Percentiles rank a stretch among this genome's conserved stretches.
phyloP scores from a whole-genome alignment of 2,888 invertebrate species.

The Caradrina clavipalpis region DNA sequence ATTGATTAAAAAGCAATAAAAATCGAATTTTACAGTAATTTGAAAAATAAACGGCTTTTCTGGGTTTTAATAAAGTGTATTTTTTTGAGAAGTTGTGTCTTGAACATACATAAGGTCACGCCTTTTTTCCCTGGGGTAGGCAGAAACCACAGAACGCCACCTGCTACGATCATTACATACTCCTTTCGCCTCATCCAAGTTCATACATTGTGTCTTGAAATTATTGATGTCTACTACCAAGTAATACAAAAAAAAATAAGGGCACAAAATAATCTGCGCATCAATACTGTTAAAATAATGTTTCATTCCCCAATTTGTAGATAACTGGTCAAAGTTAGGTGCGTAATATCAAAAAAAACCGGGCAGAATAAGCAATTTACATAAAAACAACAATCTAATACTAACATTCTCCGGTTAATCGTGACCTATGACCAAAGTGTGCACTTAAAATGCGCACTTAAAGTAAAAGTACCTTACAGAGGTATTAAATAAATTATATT shows the following conservation, averaged over 20 bases:
- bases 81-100: no score
- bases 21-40: no score
- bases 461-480: conserved; percentile 9
- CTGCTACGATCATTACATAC: no score
- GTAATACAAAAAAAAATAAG: neutral
- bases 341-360: conserved; percentile 14
- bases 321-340: conserved; percentile 4
- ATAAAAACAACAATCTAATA: neutral
- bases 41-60: no score
- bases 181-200: no score
- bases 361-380: neutral
- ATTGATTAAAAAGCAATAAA: no score
- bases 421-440: neutral
- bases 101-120: no score
- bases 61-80: no score
- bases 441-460: conserved; percentile 28
- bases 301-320: conserved; percentile 56
- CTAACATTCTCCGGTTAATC: neutral
- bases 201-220: no score
- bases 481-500: conserved; percentile 40
- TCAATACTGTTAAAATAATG: conserved; percentile 40
- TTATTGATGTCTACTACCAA: no score
- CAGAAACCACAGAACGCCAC: no score
- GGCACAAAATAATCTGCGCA: conserved; percentile 12
- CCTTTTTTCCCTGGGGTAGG: no score